A percentile compares a stretch with the other conserved stretches of the same genome.
phyloP scores from a whole-genome alignment of 2,888 invertebrate genomes.

The Azorinus chamasolen region DNA sequence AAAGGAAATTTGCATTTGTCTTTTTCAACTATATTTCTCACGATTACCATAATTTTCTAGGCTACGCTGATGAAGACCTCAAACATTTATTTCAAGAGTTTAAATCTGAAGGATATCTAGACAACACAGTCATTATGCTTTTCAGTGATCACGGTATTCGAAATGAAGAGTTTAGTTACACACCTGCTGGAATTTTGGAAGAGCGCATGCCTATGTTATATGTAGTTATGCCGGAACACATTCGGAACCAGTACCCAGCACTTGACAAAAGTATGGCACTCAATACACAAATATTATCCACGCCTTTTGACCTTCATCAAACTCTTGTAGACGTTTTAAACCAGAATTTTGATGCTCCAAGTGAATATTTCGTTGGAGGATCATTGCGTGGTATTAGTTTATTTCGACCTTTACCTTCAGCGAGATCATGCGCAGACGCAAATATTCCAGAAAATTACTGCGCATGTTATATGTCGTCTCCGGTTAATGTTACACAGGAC shows the following conservation, averaged over 20 bases:
- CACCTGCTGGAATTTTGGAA: slow-evolving; percentile 93
- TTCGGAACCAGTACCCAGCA: slow-evolving; percentile 89
- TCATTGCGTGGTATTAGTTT: slow-evolving; percentile 88
- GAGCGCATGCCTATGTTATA: slow-evolving; percentile 94
- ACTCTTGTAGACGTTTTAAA: slow-evolving; percentile 90
- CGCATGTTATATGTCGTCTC: slow-evolving; percentile 64
- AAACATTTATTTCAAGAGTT: slow-evolving; percentile 88
- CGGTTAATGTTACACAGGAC: slow-evolving; percentile 34
- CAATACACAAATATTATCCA: slow-evolving; percentile 91
- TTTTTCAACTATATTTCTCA: slow-evolving; percentile 95
- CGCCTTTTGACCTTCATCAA: slow-evolving; percentile 94
- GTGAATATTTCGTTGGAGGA: slow-evolving; percentile 28
- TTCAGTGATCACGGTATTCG: slow-evolving; percentile 97
- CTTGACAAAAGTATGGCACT: slow-evolving; percentile 90
- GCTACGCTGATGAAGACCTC: slow-evolving; percentile 91
- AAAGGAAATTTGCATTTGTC: slow-evolving; percentile 93
- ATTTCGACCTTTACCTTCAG: slow-evolving; percentile 91
- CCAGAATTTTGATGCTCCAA: slow-evolving; percentile 61
- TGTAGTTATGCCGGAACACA: slow-evolving; percentile 91
- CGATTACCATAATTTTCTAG: slow-evolving; percentile 93
- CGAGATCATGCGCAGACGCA: slow-evolving; percentile 92
- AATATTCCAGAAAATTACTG: slow-evolving; percentile 91
- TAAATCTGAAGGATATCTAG: slow-evolving; percentile 81
- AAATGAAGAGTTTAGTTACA: slow-evolving; percentile 93
- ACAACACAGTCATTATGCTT: slow-evolving; percentile 79